These are phyloP conservation scores for Sterrhoptilus dennistouni DNA, from an alignment of 2,113 vertebrate genomes.

Conservation along the genomic window DNA sequence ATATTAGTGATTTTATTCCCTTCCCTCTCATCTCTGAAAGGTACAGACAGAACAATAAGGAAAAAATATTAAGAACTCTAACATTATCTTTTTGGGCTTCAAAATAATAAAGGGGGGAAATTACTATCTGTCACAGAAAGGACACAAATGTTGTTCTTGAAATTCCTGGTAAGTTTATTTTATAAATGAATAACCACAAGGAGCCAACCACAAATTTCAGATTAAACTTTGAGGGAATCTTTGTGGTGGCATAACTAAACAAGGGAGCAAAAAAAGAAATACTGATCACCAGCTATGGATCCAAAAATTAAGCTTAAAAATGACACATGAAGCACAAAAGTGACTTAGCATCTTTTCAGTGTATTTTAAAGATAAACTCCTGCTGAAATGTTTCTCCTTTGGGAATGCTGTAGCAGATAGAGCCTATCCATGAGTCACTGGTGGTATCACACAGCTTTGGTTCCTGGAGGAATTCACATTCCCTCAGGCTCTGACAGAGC, in stretches of 20 bases:
- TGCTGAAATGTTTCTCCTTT: neutral
- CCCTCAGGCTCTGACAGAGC: neutral
- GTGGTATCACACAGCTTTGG: neutral
- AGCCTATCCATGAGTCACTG: neutral
- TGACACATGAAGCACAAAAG: neutral
- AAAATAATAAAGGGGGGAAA: neutral
- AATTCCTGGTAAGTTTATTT: neutral
- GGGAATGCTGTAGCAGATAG: neutral
- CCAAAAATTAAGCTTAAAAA: neutral
- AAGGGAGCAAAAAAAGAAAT: neutral
- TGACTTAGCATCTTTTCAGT: neutral
- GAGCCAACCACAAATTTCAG: neutral
- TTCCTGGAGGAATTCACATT: neutral
- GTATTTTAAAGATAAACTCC: neutral
- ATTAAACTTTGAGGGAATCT: neutral
- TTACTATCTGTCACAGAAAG: neutral
- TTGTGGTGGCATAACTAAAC: neutral
- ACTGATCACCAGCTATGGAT: fast-evolving
- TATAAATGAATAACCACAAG: neutral
- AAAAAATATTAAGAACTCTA: neutral
- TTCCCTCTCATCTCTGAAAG: neutral
- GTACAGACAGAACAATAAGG: neutral
- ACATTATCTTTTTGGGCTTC: neutral
- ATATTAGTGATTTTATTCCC: neutral
- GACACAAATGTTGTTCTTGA: neutral